Conservation (phyloP, 2,888 invertebrate genomes). For the Leptopterna dolabrata region DNA sequence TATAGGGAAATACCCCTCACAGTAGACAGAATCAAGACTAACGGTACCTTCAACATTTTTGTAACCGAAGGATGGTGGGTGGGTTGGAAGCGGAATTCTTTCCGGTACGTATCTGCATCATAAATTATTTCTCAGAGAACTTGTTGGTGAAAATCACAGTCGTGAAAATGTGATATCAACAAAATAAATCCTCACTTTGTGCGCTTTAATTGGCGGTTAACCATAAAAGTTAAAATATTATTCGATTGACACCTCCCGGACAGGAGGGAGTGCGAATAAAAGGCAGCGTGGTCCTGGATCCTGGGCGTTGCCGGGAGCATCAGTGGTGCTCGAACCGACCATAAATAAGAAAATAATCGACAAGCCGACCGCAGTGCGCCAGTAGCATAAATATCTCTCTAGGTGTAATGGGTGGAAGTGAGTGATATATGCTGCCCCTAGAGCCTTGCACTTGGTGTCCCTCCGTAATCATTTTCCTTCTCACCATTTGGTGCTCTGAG, state of each 20-base stretch:
- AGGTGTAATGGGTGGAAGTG: conserved; percentile 53
- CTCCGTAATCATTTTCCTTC: conserved; percentile 21
- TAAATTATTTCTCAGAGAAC: background rate
- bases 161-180: background rate
- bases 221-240: conserved; percentile 44
- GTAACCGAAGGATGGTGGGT: background rate
- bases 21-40: no score
- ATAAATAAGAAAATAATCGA: conserved; percentile 53
- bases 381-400: conserved; percentile 53
- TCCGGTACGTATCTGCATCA: background rate
- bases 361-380: conserved; percentile 47
- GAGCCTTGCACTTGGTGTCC: conserved; percentile 37
- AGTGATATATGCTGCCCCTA: conserved; percentile 51
- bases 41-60: no score
- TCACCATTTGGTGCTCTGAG: background rate
- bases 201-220: conserved; percentile 31
- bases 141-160: background rate
- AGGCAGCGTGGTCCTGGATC: conserved; percentile 4
- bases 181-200: background rate
- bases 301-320: conserved; percentile 52
- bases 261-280: conserved; percentile 24
- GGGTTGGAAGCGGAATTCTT: background rate
- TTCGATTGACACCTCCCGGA: conserved; percentile 43
- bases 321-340: conserved; percentile 17
- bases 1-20: no score